Percentiles rank a stretch among this genome's conserved stretches.
Evolutionary conservation across 2,113 vertebrate genomes (phyloP).

Genomic region (Antechinus flavipes): DNA sequence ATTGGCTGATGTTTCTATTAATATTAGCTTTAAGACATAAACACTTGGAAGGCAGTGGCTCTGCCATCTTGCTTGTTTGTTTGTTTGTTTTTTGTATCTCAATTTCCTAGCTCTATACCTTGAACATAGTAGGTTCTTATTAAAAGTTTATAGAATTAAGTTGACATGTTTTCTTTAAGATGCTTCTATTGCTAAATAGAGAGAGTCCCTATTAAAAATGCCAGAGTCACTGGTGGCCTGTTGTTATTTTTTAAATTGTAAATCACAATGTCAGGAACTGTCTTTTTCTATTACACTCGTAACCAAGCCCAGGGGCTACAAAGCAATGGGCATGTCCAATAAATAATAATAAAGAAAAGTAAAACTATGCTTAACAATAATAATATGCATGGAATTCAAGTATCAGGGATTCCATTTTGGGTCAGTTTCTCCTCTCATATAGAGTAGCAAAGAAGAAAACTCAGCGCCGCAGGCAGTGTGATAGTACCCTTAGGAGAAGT

Average conservation of each 20-base stretch:
- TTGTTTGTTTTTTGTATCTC: not conserved
- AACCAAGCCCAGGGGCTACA: constrained; percentile 9
- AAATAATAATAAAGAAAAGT: constrained; percentile 34
- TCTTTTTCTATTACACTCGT: constrained; percentile 20
- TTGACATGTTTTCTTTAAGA: not conserved
- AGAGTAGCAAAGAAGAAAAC: not conserved
- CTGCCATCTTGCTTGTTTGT: not conserved
- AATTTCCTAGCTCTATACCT: not conserved
- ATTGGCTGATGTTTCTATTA: not conserved
- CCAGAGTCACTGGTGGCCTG: not conserved
- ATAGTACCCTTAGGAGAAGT: constrained; percentile 52
- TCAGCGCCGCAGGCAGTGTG: not conserved
- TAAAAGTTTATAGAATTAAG: not conserved
- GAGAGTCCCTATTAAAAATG: not conserved
- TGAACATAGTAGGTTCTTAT: not conserved
- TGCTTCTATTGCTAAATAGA: not conserved
- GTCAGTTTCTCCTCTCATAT: not conserved
- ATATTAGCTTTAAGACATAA: not conserved
- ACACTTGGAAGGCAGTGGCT: not conserved
- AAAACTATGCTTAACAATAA: not conserved
- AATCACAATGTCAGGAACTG: not conserved
- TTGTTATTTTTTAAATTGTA: constrained; percentile 15
- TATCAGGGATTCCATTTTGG: not conserved
- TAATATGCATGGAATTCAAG: constrained; percentile 22
- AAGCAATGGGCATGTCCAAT: not conserved